Base-by-base conservation (phyloP, 1,140 invertebrate species). In the Drosophila punjabiensis region DNA sequence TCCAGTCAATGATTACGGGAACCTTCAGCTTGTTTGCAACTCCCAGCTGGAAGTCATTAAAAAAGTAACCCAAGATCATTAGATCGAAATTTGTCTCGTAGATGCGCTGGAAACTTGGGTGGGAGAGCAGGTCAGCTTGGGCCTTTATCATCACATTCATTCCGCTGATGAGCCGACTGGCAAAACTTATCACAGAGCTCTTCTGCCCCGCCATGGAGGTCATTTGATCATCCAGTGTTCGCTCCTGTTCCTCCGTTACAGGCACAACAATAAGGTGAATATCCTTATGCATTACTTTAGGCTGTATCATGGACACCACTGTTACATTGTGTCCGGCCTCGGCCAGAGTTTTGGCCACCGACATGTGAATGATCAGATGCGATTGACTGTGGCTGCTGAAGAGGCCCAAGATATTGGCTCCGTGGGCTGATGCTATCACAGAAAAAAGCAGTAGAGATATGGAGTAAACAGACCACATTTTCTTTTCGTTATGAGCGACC, bases 351-450 rank as follows among this genome's bases (percentile, higher is more conserved):
- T 81, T 79, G 5, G 75, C 70, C 64, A 91, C 74, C 10, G 92
- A 86, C 87, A 92, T 91, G 41, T 93, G 81, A 0, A 93, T 39
- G 13, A 93, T 92, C 16, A 93, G 62, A 58, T 93, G 92, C 3
- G 92, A 93, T 3, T 55, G 80, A 56, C 91, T 92, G 59, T 82
- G 79, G 32, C 91, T 92, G 11, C 77, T 91, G 37, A 92, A 92
- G 13, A 93, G 65, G 0, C 91, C 92, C 71, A 93, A 41, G 39
- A 93, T 93, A 32, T 92, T 92, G 3, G 91, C 81, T 9, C 76
- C 62, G 32, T 65, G 50, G 2, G 66, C 33, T 6, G 78, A 55
- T 3, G 47, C 18, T 5, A 79, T 4, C 0, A 60, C 5, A 7
- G 47, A 16, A 10, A 75, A 13, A 8, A 81, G 9, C 30, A 78